A percentile compares a stretch with the other conserved stretches of the same genome.
Conservation (phyloP, 2,888 invertebrate genomes). For the Nephrotoma flavescens region DNA sequence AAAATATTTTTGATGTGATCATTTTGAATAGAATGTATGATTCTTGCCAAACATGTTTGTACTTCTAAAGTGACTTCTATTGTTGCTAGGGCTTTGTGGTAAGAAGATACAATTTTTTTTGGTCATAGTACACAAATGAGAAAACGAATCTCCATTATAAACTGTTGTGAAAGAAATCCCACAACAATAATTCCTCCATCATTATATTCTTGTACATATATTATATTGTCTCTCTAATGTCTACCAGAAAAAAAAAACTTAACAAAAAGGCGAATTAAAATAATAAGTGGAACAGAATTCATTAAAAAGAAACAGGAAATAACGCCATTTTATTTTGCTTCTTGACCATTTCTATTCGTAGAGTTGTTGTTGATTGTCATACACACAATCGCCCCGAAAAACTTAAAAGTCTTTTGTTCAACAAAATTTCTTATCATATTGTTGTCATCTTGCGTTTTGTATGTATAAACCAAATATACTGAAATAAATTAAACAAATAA, state of each 20-base stretch:
- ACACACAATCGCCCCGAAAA: not conserved
- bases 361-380: not conserved
- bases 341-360: not conserved
- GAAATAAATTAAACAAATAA: not conserved
- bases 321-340: conserved; percentile 3
- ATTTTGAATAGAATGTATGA: too few relatives aligned
- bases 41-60: too few relatives aligned
- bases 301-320: not conserved
- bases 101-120: too few relatives aligned
- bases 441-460: not conserved
- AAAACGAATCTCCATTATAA: not conserved
- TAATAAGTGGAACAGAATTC: not conserved
- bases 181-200: not conserved
- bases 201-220: not conserved
- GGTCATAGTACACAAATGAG: too few relatives aligned
- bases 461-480: not conserved
- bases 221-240: not conserved
- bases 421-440: not conserved
- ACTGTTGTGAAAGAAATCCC: not conserved
- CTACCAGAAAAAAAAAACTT: not conserved
- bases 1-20: too few relatives aligned
- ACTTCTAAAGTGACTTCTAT: too few relatives aligned
- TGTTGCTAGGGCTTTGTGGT: too few relatives aligned
- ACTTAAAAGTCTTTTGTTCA: not conserved
- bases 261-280: not conserved